Conservation (phyloP, 2,113 vertebrate genomes). For the Megaceryle torquata region DNA sequence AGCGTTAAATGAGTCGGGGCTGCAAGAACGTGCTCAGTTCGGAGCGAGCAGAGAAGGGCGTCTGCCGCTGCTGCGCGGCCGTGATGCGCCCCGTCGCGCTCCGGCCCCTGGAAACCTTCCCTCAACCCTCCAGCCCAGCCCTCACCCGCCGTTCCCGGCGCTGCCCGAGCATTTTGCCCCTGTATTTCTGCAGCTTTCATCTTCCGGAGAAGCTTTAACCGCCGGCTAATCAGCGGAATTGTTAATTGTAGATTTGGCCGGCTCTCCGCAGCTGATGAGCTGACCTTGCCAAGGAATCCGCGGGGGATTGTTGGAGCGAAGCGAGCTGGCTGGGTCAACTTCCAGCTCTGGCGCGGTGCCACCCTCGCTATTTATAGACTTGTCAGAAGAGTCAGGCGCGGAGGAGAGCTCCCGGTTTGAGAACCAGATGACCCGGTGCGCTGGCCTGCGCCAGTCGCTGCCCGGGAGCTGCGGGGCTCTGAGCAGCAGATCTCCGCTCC, state of each 20-base stretch:
- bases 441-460: background rate
- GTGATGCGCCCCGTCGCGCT: background rate
- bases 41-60: rapidly evolving
- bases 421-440: background rate
- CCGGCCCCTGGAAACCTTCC: rapidly evolving
- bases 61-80: background rate
- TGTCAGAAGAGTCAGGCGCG: background rate
- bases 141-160: background rate
- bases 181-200: rapidly evolving
- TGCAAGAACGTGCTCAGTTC: rapidly evolving
- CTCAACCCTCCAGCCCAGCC: too few relatives aligned
- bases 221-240: rapidly evolving
- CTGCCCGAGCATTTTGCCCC: rapidly evolving
- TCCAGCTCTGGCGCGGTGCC: background rate
- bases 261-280: background rate
- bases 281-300: background rate
- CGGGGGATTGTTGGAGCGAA: background rate
- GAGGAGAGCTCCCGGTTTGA: background rate
- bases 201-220: background rate
- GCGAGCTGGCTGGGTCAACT: background rate
- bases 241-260: background rate
- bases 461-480: background rate
- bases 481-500: background rate
- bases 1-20: background rate
- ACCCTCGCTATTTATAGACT: background rate